Base-by-base conservation (phyloP, 2,888 invertebrate species). In the Alsophila aescularia region DNA sequence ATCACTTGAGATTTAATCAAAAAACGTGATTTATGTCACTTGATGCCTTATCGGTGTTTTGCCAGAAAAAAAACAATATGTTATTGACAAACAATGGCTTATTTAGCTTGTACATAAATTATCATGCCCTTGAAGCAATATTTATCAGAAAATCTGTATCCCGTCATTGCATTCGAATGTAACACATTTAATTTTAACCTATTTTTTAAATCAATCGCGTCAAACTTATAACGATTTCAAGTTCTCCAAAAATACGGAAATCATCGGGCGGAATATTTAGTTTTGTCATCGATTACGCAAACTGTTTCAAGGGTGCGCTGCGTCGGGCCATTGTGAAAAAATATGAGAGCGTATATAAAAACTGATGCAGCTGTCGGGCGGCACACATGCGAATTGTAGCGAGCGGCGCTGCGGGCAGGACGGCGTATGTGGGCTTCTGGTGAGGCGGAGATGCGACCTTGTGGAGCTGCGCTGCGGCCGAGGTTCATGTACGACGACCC, bases 221-320 rank as follows among this genome's bases (percentile, higher is more conserved):
- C 53, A 48, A 44, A 48, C 65, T 67, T 69, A 58, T 66, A 71
- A 59, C 60, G 69, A 71, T 71, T 77, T 78, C 36, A 61, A 64
- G 72, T 85, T 86, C 82, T 85, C 83, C 86, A 80, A 84, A 90
- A 90, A 90, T 88, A 87, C 90, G 91, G 91, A 91, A 91, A 91
- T 91, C 89, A 87, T 85, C 90, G 85, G 88, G 89, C 84, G 91
- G 90, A 91, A 91, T 91, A 89, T 91, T 91, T 91, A 91, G 91
- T 91, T 91, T 91, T 90, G 90, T 91, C 91, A 90, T 91, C 90
- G 89, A 91, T 91, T 91, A 89, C 91, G 91, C 91, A 91, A 91
- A 91, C 91, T 90, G 90, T 91, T 91, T 91, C 91, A 91, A 91
- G 91, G 91, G 91, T 91, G 90, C 88, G 85, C 77, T 80, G 81